These are phyloP conservation scores for Itoplectis maculator DNA, from an alignment of 2,888 invertebrate genomes.

Conservation along the genomic window DNA sequence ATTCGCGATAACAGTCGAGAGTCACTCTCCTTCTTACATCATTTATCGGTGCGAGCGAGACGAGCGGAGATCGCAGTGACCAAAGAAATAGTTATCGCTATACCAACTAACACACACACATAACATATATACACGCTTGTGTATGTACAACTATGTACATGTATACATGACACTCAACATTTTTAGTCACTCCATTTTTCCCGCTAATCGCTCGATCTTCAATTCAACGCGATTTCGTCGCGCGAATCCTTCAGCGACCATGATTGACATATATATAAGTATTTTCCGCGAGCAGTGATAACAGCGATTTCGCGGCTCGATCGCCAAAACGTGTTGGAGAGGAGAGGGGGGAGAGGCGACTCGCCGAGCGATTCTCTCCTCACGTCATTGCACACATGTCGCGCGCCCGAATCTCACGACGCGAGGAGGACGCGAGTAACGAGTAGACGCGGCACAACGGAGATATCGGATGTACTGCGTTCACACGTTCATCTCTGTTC, in stretches of 20 bases:
- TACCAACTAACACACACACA: conserved; percentile 4
- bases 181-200: conserved; percentile 42
- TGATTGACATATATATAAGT: too few relatives aligned
- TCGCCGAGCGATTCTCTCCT: conserved; percentile 12
- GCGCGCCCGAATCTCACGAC: too few relatives aligned
- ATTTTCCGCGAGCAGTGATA: too few relatives aligned
- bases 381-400: conserved; percentile 22
- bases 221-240: conserved; percentile 25
- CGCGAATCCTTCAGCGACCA: background rate
- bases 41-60: conserved; percentile 40
- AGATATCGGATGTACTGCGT: background rate
- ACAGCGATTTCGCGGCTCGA: background rate
- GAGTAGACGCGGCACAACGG: conserved; percentile 38
- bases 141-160: conserved; percentile 7
- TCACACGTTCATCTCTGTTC: conserved; percentile 44
- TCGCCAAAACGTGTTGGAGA: background rate
- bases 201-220: conserved; percentile 33
- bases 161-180: conserved; percentile 6
- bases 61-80: conserved; percentile 33
- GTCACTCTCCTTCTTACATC: conserved; percentile 54
- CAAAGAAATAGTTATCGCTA: conserved; percentile 28
- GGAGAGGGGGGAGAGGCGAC: conserved; percentile 13
- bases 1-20: conserved; percentile 31
- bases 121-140: conserved; percentile 14
- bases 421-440: too few relatives aligned